Base-by-base conservation (phyloP, 1,140 invertebrate genomes). In the Hyles vespertilio region DNA sequence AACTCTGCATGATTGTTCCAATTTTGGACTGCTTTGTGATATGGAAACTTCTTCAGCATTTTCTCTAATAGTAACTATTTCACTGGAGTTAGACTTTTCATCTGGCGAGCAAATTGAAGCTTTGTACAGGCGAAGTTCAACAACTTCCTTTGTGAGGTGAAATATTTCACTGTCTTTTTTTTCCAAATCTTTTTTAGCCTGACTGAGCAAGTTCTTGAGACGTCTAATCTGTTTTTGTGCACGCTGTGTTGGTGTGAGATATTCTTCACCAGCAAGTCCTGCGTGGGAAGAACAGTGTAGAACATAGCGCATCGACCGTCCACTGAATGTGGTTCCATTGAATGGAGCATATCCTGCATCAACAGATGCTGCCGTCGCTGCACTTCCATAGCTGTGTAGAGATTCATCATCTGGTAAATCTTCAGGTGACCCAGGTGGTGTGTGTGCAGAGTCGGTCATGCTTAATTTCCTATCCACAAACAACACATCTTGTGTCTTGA, bases 231-330 rank as follows among this genome's bases (percentile, higher is more conserved):
- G 94, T 66, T 92, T 91, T 70, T 95, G 93, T 5, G 95, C 94
- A 63, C 95, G 89, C 77, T 97, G 96, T 1, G 96, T 96, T 3
- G 96, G 96, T 45, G 96, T 96, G 32, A 97, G 89, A 81, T 97
- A 97, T 72, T 96, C 94, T 51, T 95, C 93, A 7, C 92, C 93
- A 55, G 92, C 91, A 43, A 93, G 91, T 0, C 92, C 92, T n/a
- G 92, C 92, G 80, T 95, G 93, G 65, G 94, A 93, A 9, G 94
- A 94, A 77, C 95, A 96, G 80, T 96, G 95, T 33, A 96, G 92
- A 34, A 96, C 94, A 79, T 96, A 96, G 68, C 94, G 94, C 80
- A 92, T 93, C 52, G 91, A 92, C 44, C 92, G 83, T 8, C 91
- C 92, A 75, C 91, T 92, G 65, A 94, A 95, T 12, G 94, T 96